phyloP scores from a whole-genome alignment of 2,888 invertebrate genomes.

The Anthrax anthrax region DNA sequence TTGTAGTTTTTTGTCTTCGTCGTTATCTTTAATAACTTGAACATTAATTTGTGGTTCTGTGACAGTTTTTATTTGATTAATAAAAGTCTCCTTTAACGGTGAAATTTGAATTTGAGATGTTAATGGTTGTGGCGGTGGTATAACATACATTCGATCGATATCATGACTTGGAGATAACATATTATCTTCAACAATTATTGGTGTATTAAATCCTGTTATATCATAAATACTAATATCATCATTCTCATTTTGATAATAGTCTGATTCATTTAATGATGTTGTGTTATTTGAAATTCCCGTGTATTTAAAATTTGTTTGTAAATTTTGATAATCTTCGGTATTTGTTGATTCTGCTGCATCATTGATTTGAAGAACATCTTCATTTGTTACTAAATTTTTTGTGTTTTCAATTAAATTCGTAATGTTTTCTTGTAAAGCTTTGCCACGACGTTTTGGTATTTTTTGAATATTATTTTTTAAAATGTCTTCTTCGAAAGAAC shows the following conservation, averaged over 20 bases:
- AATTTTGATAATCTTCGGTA: slow-evolving; percentile 17
- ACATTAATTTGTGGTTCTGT: slow-evolving; percentile 23
- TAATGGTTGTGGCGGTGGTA: slow-evolving; percentile 6
- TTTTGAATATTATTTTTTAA: no score
- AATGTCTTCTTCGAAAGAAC: no score
- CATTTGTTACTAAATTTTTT: slow-evolving; percentile 42
- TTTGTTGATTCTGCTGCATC: slow-evolving; percentile 28
- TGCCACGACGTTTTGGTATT: no score
- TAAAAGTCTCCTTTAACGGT: slow-evolving; percentile 5
- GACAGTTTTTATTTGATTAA: slow-evolving; percentile 4
- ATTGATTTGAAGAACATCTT: slow-evolving; percentile 50
- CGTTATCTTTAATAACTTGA: slow-evolving; percentile 21
- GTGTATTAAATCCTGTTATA: slow-evolving; percentile 29
- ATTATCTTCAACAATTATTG: slow-evolving; percentile 35
- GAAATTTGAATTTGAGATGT: slow-evolving; percentile 6
- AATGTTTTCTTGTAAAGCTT: no score
- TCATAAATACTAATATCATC: no score
- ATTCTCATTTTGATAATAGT: neutral
- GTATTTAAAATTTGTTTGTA: neutral
- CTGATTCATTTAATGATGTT: neutral
- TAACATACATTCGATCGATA: slow-evolving; percentile 12
- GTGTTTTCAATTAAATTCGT: neutral
- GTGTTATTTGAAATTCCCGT: neutral
- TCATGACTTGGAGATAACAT: slow-evolving; percentile 15
- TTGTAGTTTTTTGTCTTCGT: neutral